Evolutionary conservation across 2,113 vertebrate genomes (phyloP).

Genomic region (Tragelaphus buxtoni): DNA sequence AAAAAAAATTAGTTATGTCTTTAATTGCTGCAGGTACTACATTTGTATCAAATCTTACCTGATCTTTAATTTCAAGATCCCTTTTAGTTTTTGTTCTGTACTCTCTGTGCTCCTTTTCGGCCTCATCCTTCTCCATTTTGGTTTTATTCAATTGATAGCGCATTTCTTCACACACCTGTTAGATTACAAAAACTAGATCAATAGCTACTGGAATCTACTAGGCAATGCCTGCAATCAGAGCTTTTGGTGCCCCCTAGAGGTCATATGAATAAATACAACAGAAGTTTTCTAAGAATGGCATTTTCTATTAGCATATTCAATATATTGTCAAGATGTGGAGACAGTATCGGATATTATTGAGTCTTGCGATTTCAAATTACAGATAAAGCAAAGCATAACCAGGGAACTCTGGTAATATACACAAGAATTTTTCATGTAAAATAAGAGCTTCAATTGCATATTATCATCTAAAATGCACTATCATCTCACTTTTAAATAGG

Average conservation of each 20-base stretch:
- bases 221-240: constrained; percentile 70
- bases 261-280: constrained; percentile 30
- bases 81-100: constrained; percentile 86
- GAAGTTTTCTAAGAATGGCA: constrained; percentile 1
- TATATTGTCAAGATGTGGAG: not conserved
- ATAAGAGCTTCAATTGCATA: not conserved
- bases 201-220: constrained; percentile 61
- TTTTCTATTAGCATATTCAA: not conserved
- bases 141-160: constrained; percentile 90
- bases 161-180: constrained; percentile 92
- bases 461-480: constrained; percentile 6
- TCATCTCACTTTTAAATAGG: not conserved
- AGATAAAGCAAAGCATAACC: not conserved
- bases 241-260: constrained; percentile 85
- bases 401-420: not conserved
- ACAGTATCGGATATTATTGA: not conserved
- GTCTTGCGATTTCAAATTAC: not conserved
- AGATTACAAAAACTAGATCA: constrained; percentile 76
- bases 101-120: constrained; percentile 91
- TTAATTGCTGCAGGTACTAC: constrained; percentile 67
- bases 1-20: constrained; percentile 60
- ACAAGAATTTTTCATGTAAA: not conserved
- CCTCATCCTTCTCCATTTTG: constrained; percentile 91
- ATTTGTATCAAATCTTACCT: constrained; percentile 84
- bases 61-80: constrained; percentile 88